Evolutionary conservation across 1,140 invertebrate species (phyloP), one percentile per base, ranked within the genome.

Genomic region (Ceratina calcarata): DNA sequence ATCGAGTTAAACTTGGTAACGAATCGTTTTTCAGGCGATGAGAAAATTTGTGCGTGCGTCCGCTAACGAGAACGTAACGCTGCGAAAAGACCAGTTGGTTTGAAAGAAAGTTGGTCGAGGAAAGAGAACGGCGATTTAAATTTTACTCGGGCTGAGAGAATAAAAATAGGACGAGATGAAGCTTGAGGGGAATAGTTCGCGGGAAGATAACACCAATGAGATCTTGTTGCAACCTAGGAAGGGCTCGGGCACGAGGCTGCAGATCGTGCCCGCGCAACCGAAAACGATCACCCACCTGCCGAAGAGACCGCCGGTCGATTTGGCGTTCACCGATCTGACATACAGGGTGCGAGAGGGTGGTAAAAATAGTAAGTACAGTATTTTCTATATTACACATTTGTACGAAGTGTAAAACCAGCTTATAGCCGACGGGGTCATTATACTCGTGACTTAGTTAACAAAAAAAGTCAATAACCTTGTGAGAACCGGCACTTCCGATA

Each of bases 291-390:
- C 96, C 66, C 96, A 97, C 90, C 94, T 98, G 73, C 96, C 96
- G 12, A 95, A 97, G 89, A 94, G 97, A 87, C 97, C 96, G 58
- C 96, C 97, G 66, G 97, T 98, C 79, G 97, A 98, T 89, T 94
- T 98, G 90, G 97, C 96, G 70, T 98, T 98, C 91, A 95, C 95
- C 20, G 95, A 98, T 88, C 93, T 98, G 73, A 95, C 94, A 1
- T 98, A 98, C 92, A 96, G 95, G 78, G 97, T 98, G n/a, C 94
- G 95, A 86, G 96, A 97, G 88, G 96, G 96, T 80, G 95, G 95
- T 82, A 96, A 95, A 89, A 96, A 94, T 91, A 95, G 97, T 97
- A 91, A 97, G 96, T 97, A 91, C n/a, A 22, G 0, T 3, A 13
- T 22, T 57, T 18, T 0, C 55, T 4, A 1, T 13, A 13, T 18